These are phyloP conservation scores for Uloborus diversus DNA, from an alignment of 1,140 invertebrate genomes.

Conservation along the genomic window DNA sequence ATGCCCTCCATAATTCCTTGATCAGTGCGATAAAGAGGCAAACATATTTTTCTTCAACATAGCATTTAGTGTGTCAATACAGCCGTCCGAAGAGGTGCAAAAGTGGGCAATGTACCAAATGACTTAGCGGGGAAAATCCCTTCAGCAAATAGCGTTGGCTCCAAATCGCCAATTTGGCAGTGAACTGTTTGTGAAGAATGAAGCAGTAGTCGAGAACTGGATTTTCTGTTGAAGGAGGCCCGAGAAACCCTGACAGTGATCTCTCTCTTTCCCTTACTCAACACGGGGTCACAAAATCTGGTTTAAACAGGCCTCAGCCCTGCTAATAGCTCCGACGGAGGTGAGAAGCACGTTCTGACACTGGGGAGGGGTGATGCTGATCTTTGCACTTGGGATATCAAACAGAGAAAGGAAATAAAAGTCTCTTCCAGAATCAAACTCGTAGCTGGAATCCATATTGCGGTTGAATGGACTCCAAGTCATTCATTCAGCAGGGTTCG, in stretches of 20 bases:
- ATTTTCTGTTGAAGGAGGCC: constrained; percentile 11
- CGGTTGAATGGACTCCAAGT: too few relatives aligned
- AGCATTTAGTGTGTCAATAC: too few relatives aligned
- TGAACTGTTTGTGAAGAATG: background rate
- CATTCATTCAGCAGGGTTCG: too few relatives aligned
- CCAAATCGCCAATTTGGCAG: constrained; percentile 21
- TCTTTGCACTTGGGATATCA: too few relatives aligned
- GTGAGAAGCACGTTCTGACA: constrained; percentile 38
- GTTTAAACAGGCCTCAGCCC: constrained; percentile 29
- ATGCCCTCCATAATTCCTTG: too few relatives aligned
- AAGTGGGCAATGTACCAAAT: background rate
- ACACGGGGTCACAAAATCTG: constrained; percentile 37
- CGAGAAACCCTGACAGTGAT: constrained; percentile 43
- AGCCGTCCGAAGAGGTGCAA: too few relatives aligned
- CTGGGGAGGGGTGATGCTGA: background rate
- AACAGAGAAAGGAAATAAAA: too few relatives aligned
- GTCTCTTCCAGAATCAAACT: too few relatives aligned
- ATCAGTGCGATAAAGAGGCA: too few relatives aligned
- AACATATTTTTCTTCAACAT: too few relatives aligned
- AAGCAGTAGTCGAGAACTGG: background rate
- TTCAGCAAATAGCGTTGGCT: background rate
- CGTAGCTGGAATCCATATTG: too few relatives aligned
- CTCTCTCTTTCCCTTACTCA: constrained; percentile 36
- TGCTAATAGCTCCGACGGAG: constrained; percentile 23
- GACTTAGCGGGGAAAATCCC: background rate